phyloP scores from a whole-genome alignment of 2,797 vertebrate genomes.

The Mus minutoides region DNA sequence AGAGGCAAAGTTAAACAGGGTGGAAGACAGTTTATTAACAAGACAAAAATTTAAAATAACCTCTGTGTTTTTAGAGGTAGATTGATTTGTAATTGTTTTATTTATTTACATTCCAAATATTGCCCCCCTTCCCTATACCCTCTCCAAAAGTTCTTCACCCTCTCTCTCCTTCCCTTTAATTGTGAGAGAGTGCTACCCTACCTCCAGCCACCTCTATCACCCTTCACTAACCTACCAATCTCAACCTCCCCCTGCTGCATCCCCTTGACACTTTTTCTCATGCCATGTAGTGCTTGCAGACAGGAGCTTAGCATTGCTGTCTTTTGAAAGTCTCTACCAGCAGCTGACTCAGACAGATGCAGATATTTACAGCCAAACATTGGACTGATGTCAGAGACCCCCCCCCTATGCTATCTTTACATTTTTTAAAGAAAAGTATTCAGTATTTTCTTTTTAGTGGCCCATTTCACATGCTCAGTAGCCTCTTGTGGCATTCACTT shows the following conservation, averaged over 20 bases:
- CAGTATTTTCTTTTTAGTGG: not conserved
- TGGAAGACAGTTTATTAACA: not conserved
- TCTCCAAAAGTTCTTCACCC: not conserved
- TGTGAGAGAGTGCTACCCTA: not conserved
- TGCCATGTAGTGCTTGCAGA: not conserved
- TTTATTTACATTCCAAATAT: not conserved
- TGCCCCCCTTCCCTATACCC: not conserved
- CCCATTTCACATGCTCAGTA: not conserved
- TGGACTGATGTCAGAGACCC: not conserved
- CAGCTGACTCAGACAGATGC: not conserved
- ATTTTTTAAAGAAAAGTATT: not conserved
- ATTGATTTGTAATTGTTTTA: not conserved
- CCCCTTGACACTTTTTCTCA: not conserved
- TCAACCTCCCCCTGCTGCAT: not conserved
- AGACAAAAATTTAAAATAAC: not conserved
- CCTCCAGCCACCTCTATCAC: too few species aligned
- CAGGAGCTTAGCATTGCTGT: not conserved
- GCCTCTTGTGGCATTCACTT: not conserved
- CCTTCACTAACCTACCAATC: not conserved
- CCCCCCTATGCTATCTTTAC: not conserved
- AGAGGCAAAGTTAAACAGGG: too few species aligned
- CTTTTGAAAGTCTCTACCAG: not conserved
- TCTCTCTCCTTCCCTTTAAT: not conserved
- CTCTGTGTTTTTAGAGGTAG: not conserved
- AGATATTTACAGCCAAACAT: not conserved